Evolutionary conservation across 2,888 invertebrate species (phyloP), one percentile per base, ranked within the genome.

Genomic region (Ceraclea dissimilis): DNA sequence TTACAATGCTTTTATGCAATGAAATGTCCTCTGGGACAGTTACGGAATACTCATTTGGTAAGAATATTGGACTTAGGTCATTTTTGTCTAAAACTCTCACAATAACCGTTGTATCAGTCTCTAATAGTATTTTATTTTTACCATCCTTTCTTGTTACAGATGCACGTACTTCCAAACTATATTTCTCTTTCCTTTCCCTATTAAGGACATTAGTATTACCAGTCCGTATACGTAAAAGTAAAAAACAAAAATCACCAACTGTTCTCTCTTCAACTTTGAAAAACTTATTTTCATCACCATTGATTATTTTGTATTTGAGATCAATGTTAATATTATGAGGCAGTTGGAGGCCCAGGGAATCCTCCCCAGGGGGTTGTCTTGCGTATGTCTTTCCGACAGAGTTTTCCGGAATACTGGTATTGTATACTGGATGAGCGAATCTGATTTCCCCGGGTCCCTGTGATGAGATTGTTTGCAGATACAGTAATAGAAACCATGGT

Each of bases 241-340:
- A 79, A 74, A 98, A 98, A 71, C 92, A 93, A 76, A 96, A 95
- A 75, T 97, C 93, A 34, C 97, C 97, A 52, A 97, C 88, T 60
- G 84, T 76, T 58, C 87, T 81, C 65, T 91, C 88, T 70, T 96
- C 95, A 10, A 92, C 92, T 71, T 93, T 93, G 76, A 97, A 97
- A 68, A 95, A 88, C 69, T 88, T 88, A 68, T 92, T 90, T 56
- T 84, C 83, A 74, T 95, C 94, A 48, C 95, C 95, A 66, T 83
- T 84, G 20, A 88, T 81, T 68, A 98, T 93, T 68, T 88, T 88
- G 74, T 86, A 98, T 63, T 88, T 86, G 51, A 96, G 82, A 54
- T 70, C 70, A 4, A 73, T 70, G 59, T 69, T 73, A 33, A 71
- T 68, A 52, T 67, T 65, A 53, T 66, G 65, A 51, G 66, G 65